Percentiles rank a stretch among this genome's conserved stretches.
These are phyloP conservation scores for Rhizomys pruinosus DNA, from an alignment of 2,113 vertebrate genomes.

Conservation along the genomic window DNA sequence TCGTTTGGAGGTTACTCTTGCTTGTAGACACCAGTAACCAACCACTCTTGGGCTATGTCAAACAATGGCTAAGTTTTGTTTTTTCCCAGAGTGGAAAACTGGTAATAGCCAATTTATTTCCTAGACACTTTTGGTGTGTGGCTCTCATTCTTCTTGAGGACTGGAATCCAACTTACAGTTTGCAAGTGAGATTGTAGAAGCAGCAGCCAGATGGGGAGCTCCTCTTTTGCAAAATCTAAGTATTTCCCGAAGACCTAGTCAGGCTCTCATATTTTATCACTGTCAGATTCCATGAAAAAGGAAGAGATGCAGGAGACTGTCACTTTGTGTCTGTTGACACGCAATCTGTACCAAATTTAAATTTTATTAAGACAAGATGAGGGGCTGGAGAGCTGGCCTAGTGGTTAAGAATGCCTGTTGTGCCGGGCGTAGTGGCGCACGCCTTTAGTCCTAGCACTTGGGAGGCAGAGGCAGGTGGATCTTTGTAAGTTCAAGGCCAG, in stretches of 20 bases:
- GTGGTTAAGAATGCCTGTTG: too few species aligned
- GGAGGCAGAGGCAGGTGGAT: too few species aligned
- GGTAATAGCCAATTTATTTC: background rate
- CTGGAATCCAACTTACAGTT: background rate
- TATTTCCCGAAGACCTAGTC: background rate
- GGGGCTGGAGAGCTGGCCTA: too few species aligned
- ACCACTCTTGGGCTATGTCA: background rate
- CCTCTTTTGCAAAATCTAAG: background rate
- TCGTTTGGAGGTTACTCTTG: background rate
- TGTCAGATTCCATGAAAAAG: background rate
- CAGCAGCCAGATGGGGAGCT: background rate
- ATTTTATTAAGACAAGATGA: background rate
- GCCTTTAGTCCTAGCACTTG: too few species aligned
- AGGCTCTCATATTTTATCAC: too few species aligned
- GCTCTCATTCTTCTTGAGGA: background rate
- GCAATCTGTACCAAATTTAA: background rate
- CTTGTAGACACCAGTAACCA: background rate
- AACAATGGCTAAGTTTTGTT: background rate
- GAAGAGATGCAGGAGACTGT: background rate
- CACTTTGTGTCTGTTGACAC: background rate
- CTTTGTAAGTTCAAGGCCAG: too few species aligned
- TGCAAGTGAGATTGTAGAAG: background rate
- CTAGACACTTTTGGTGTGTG: background rate
- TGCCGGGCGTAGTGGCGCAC: too few species aligned
- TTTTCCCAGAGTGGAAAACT: too few species aligned